Evolutionary conservation across 1,140 invertebrate genomes (phyloP).

Genomic region (Lucilia cuprina): DNA sequence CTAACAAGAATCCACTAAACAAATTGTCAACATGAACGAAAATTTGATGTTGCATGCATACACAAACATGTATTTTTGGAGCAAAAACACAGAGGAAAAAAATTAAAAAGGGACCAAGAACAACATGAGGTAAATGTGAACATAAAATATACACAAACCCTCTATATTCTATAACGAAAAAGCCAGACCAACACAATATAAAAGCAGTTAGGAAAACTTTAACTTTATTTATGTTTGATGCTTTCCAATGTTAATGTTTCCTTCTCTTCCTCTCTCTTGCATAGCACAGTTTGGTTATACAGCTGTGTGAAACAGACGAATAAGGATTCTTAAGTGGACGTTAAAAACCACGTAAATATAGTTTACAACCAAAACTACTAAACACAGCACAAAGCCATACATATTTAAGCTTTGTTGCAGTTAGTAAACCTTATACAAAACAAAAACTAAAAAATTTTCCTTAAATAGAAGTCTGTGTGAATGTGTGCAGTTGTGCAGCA

Average conservation of each 20-base stretch:
- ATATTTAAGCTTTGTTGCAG: no score
- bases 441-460: no score
- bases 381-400: neutral
- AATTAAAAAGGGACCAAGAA: neutral
- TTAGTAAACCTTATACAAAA: no score
- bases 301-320: neutral
- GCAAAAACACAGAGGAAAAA: neutral
- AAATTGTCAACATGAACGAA: slow-evolving; percentile 32
- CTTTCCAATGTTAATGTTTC: neutral
- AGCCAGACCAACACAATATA: neutral
- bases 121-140: neutral
- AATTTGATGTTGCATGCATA: neutral
- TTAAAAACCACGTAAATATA: slow-evolving; percentile 35
- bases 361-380: slow-evolving; percentile 6
- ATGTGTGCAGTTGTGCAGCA: no score
- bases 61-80: neutral
- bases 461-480: no score
- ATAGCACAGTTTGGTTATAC: neutral
- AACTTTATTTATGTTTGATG: slow-evolving; percentile 1
- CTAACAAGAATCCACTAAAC: slow-evolving; percentile 3
- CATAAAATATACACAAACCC: neutral
- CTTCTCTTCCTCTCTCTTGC: neutral
- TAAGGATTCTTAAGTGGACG: slow-evolving; percentile 19
- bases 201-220: neutral
- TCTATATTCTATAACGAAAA: neutral